Evolutionary conservation across 2,113 vertebrate genomes (phyloP).

Genomic region (Copsychus sechellarum): DNA sequence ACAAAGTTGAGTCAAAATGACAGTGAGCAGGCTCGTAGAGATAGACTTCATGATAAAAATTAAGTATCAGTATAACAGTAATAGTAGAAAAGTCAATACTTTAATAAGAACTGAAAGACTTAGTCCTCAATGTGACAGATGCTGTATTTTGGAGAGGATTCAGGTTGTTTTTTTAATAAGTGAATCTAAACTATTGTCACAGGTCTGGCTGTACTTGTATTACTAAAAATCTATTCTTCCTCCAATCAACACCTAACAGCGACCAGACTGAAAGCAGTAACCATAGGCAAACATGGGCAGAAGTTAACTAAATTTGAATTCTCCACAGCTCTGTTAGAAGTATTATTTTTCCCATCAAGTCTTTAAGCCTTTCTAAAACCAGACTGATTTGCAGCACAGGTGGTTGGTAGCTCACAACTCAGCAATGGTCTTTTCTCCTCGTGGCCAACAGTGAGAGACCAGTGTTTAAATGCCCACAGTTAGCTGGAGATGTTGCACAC

Average conservation of each 20-base stretch:
- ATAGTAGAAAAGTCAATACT: neutral
- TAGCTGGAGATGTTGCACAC: neutral
- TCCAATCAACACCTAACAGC: neutral
- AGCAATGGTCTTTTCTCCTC: neutral
- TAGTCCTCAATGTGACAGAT: neutral
- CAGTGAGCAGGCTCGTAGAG: accelerated
- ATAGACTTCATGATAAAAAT: neutral
- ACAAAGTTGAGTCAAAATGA: neutral
- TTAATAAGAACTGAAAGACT: neutral
- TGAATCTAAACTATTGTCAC: neutral
- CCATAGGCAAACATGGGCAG: neutral
- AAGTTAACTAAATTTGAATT: slow-evolving; percentile 46
- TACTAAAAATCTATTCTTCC: neutral
- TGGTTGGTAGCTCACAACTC: neutral
- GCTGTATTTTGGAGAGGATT: neutral
- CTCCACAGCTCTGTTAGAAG: neutral
- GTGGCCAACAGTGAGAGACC: neutral
- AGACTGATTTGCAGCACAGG: slow-evolving; percentile 9
- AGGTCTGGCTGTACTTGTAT: neutral
- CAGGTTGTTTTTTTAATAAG: neutral
- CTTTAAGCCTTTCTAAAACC: slow-evolving; percentile 9
- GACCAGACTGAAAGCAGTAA: slow-evolving; percentile 11
- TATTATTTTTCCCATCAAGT: neutral
- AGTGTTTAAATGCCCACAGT: slow-evolving; percentile 1
- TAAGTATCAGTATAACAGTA: neutral